Percentiles rank a stretch among this genome's conserved stretches.
These are phyloP conservation scores for Trissonchulus latispiculum DNA, from an alignment of 2,888 invertebrate species.

Conservation along the genomic window DNA sequence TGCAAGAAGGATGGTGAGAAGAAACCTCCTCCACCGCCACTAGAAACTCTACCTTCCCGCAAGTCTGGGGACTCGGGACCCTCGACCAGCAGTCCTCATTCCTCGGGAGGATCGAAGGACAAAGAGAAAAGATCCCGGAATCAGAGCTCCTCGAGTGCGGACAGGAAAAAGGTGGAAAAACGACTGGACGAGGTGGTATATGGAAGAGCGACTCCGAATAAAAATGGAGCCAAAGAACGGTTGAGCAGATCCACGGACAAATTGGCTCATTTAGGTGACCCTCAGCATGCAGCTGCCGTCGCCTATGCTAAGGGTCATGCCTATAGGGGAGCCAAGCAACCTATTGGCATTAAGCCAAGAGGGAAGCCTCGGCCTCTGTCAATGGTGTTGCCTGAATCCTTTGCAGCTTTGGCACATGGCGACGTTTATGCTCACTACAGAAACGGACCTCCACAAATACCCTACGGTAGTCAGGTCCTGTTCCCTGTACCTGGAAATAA, in stretches of 20 bases:
- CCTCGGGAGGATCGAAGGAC: not conserved
- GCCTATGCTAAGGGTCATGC: not conserved
- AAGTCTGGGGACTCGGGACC: constrained; percentile 16
- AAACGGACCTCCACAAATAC: not conserved
- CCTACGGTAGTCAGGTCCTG: not conserved
- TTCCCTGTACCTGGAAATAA: not conserved
- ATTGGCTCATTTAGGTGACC: not conserved
- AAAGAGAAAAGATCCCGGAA: no score
- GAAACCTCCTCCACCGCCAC: constrained; percentile 78
- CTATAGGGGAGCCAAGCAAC: not conserved
- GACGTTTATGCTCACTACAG: not conserved
- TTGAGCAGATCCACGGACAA: constrained; percentile 23
- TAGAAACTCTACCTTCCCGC: constrained; percentile 71
- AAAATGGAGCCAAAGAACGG: not conserved
- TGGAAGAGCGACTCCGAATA: not conserved
- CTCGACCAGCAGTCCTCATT: not conserved
- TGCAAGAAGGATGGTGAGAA: constrained; percentile 35
- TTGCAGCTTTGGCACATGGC: not conserved
- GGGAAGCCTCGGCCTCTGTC: constrained; percentile 15
- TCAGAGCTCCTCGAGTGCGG: not conserved
- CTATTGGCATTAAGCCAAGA: not conserved
- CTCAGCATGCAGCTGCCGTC: not conserved
- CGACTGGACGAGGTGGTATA: constrained; percentile 14
- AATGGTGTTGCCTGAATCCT: constrained; percentile 13
- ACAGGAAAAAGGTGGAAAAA: not conserved